Evolutionary conservation across 2,888 invertebrate genomes (phyloP).

Genomic region (Tribolium freemani): DNA sequence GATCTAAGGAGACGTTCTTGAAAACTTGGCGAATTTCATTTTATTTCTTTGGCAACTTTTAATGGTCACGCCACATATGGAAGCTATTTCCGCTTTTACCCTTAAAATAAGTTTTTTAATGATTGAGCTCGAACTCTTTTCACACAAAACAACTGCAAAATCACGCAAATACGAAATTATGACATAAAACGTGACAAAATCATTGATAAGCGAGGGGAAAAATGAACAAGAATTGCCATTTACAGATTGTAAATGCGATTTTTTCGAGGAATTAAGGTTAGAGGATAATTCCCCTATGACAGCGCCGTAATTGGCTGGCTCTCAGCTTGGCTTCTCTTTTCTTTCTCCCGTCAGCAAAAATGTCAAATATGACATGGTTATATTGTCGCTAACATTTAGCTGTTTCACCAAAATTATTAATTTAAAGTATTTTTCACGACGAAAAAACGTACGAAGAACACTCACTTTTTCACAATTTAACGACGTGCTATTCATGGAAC

Average conservation of each 20-base stretch:
- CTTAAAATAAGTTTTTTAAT: conserved; percentile 12
- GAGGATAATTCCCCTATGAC: conserved; percentile 23
- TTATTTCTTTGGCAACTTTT: conserved; percentile 15
- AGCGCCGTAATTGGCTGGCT: conserved; percentile 22
- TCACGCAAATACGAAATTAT: conserved; percentile 17
- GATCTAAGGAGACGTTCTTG: neutral
- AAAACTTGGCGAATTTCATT: conserved; percentile 5
- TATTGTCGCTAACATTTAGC: neutral
- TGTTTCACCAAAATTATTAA: neutral
- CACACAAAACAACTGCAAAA: neutral
- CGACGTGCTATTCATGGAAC: too few relatives aligned
- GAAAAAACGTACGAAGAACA: too few relatives aligned
- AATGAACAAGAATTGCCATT: neutral
- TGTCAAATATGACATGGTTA: neutral
- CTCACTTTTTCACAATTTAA: too few relatives aligned
- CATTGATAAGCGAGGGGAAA: neutral
- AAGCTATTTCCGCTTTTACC: neutral
- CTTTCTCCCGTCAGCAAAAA: conserved; percentile 12
- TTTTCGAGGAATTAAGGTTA: conserved; percentile 13
- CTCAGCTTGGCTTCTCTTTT: conserved; percentile 8
- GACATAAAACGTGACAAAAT: neutral
- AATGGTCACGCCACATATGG: conserved; percentile 31
- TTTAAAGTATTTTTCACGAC: neutral
- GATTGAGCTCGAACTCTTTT: neutral
- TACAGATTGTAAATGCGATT: neutral